Evolutionary conservation across 2,113 vertebrate genomes (phyloP).

Genomic region (Sinocyclocheilus grahami): DNA sequence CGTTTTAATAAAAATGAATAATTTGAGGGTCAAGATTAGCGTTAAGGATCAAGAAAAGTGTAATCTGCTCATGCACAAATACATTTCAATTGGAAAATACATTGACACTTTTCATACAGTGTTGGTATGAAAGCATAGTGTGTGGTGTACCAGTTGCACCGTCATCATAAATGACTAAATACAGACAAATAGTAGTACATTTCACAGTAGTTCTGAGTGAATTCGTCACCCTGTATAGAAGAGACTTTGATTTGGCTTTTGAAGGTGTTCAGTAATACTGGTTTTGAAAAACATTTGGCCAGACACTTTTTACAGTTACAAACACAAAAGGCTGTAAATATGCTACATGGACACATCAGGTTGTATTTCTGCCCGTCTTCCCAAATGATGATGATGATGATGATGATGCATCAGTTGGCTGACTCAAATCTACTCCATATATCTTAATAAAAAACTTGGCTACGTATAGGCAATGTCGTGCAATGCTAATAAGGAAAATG

Average conservation of each 20-base stretch:
- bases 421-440: conserved; percentile 15
- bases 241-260: neutral
- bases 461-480: conserved; percentile 58
- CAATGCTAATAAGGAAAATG: conserved; percentile 66
- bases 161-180: conserved; percentile 7
- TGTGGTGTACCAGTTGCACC: conserved; percentile 4
- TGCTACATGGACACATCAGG: neutral
- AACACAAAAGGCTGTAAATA: conserved; percentile 36
- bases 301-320: neutral
- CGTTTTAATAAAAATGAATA: neutral
- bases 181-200: neutral
- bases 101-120: neutral
- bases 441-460: conserved; percentile 34
- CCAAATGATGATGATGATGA: neutral
- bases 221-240: neutral
- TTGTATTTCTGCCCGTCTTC: conserved; percentile 39
- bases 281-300: conserved; percentile 5
- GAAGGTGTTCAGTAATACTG: neutral
- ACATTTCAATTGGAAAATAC: neutral
- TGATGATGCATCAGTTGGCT: conserved; percentile 14
- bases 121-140: conserved; percentile 15
- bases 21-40: neutral
- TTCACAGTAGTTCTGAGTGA: conserved; percentile 2
- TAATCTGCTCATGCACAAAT: neutral
- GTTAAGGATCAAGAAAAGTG: neutral